Base-by-base conservation (phyloP, 1,140 invertebrate genomes). In the Ceratosolen fusciceps region DNA sequence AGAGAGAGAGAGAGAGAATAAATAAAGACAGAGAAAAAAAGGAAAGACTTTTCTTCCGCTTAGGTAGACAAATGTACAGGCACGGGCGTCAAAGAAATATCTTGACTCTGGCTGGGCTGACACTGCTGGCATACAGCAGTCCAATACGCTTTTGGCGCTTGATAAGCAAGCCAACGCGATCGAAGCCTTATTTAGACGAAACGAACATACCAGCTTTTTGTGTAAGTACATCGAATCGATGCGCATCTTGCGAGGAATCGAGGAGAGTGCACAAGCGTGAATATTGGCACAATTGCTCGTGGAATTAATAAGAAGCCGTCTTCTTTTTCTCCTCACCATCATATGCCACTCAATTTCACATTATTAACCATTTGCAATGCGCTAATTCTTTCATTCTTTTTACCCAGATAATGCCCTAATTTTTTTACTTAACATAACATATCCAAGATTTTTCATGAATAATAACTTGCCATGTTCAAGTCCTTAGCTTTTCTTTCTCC, bases 181-280 rank as follows among this genome's bases (percentile, higher is more conserved):
- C 58, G 21, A 76, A 16, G 43, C 74, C 74, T 76, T 76, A 76
- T 76, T 76, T 76, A 67, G 60, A 21, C 3, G 26, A 71, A 34
- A 49, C 56, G 39, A 34, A 29, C 26, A 52, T 56, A 56, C 70
- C 26, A 29, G 24, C 43, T 76, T 76, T 76, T 76, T 76, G 37
- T 67, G 74, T 24, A 76, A 65, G 47, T 49, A 52, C 43, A 54
- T 34, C 31, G 39, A 76, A 76, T 67, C 47, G 60, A 52, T 16
- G 29, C 7, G 26, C 31, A 65, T 16, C 43, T 65, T n/a, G 58
- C 21, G 24, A 62, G 21, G 34, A 3, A 39, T 43, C 31, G 12
- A 56, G 52, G 31, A 1, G 8, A 74, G 54, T 56, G 71, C 37
- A 24, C 9, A 31, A 67, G 37, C 37, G 65, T 24, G 34, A 67